Conservation (phyloP, 2,888 invertebrate species). For the Aquatica leii region DNA sequence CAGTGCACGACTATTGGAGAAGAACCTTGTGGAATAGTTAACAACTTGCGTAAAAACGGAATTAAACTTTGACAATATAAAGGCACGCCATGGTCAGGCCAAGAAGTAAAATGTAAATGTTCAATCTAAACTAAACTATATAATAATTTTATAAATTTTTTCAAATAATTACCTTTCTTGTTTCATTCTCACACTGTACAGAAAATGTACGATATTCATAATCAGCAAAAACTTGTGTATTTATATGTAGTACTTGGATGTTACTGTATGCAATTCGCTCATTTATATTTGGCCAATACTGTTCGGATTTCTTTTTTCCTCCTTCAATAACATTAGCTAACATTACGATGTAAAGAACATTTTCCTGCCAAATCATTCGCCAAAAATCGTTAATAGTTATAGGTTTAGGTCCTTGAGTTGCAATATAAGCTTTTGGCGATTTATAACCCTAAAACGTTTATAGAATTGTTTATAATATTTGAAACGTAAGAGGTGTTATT, state of each 20-base stretch:
- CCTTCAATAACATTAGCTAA: conserved; percentile 62
- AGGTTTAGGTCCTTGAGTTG: conserved; percentile 57
- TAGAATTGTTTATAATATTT: background rate
- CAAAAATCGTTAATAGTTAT: conserved; percentile 56
- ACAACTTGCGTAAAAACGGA: conserved; percentile 48
- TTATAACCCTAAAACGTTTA: conserved; percentile 51
- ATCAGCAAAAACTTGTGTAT: conserved; percentile 55
- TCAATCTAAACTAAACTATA: conserved; percentile 51
- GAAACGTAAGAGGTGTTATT: too few species aligned
- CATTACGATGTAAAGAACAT: conserved; percentile 62
- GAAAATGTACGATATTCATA: conserved; percentile 58
- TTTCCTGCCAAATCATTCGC: conserved; percentile 62
- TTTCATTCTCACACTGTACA: conserved; percentile 61
- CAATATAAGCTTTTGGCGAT: conserved; percentile 53
- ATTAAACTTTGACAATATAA: conserved; percentile 38
- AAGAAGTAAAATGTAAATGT: conserved; percentile 63
- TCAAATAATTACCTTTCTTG: conserved; percentile 58
- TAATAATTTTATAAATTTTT: conserved; percentile 31
- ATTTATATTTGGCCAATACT: conserved; percentile 64
- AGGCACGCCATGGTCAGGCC: conserved; percentile 65
- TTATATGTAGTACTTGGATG: conserved; percentile 52
- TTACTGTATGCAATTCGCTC: conserved; percentile 55
- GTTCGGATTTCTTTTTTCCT: conserved; percentile 60
- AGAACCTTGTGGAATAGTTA: conserved; percentile 51
- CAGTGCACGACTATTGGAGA: conserved; percentile 65